Evolutionary conservation across 2,113 vertebrate species (phyloP).

Genomic region (Empidonax alnorum): DNA sequence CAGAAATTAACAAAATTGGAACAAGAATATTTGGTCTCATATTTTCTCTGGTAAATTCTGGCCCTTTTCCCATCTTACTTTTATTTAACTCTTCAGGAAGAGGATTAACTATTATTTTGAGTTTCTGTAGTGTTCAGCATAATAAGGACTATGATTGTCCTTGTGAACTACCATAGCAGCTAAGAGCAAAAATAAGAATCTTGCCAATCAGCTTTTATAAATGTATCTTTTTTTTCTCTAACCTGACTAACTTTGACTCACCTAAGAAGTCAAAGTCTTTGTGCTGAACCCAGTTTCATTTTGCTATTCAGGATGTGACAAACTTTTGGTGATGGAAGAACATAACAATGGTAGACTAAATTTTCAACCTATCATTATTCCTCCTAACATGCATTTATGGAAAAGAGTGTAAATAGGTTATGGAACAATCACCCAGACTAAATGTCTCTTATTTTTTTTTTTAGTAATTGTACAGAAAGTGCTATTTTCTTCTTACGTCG

Average conservation of each 20-base stretch:
- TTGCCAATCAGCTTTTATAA: not conserved
- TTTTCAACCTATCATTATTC: not conserved
- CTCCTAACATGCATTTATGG: not conserved
- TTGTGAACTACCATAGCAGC: not conserved
- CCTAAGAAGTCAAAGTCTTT: not conserved
- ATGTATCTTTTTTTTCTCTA: not conserved
- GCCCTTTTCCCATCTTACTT: not conserved
- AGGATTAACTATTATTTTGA: not conserved
- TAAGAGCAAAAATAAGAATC: not conserved
- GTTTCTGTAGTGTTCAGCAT: not conserved
- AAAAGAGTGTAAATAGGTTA: not conserved
- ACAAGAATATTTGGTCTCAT: not conserved
- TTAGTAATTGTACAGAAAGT: not conserved
- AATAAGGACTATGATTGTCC: not conserved
- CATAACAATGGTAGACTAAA: not conserved
- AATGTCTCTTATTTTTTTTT: not conserved
- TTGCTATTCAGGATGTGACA: not conserved
- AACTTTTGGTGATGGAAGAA: not conserved
- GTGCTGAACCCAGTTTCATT: not conserved
- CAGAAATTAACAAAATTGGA: not conserved
- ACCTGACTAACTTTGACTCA: not conserved
- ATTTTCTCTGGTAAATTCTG: not conserved
- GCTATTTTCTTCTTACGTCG: not conserved
- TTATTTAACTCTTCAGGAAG: not conserved
- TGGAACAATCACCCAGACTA: not conserved